Evolutionary conservation across 2,113 vertebrate species (phyloP), one percentile per base, ranked within the genome.

Genomic region (Daubentonia madagascariensis): DNA sequence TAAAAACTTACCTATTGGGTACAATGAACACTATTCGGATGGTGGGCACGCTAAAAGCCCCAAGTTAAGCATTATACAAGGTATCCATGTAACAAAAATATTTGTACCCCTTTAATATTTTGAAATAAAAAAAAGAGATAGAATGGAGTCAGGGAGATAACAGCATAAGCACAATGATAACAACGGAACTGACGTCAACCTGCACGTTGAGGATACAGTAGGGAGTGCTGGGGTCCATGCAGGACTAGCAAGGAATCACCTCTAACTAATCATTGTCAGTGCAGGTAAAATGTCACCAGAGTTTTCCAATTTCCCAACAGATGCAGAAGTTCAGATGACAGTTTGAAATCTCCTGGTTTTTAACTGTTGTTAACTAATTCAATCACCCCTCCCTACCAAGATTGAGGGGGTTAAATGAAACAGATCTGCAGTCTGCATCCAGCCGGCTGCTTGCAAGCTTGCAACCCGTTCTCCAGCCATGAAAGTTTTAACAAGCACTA

Each of bases 361-460:
- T 89, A 92, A 81, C 45, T 78, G 32, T 40, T 40, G 22, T 61
- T 84, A 76, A 76, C 65, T 48, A 63, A 90, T 67, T 73, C 30
- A 73, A 35, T 72, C 35, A 16, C n/a, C 17, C 22, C 18, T 30
- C 40, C 9, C 48, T 50, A 22, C 50, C n/a, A 13, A 90, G 94
- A 35, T 16, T 61, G 37, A 18, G 8, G 79, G 12, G 32, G 23
- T n/a, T 75, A 93, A 95, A 85, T 12, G 18, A 91, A 80, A 81
- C 57, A 65, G 7, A 0, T 68, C 30, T 57, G 12, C 28, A 57
- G 35, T 54, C 83, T 83, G 16, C 57, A 61, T 91, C 43, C 57
- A 89, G 35, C 52, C 65, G 35, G 17, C 76, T 50, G 40, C 65
- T 61, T 81, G n/a, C 35, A 54, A 61, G 17, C 32, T 89, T 75